These are phyloP conservation scores for Brachionus angularis DNA, from an alignment of 1,140 invertebrate genomes.

Conservation along the genomic window DNA sequence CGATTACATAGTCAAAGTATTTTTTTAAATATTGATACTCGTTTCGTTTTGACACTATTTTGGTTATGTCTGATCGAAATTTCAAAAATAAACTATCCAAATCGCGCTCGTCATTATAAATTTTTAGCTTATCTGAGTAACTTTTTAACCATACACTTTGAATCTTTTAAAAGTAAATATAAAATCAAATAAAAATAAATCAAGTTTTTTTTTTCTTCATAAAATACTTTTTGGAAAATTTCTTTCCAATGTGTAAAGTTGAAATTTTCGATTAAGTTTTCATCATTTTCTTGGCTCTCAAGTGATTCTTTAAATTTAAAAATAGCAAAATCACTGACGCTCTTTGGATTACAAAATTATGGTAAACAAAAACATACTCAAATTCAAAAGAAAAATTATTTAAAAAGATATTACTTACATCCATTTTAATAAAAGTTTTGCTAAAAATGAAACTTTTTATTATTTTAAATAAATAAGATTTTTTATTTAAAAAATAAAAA, in stretches of 20 bases:
- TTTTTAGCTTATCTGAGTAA: conserved; percentile 29
- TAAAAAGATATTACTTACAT: no score
- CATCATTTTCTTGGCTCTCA: background rate
- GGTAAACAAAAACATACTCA: no score
- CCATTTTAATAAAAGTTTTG: no score
- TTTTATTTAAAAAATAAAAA: no score
- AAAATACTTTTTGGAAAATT: conserved; percentile 25
- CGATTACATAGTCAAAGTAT: conserved; percentile 33
- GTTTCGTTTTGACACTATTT: conserved; percentile 35
- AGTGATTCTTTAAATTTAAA: conserved; percentile 30
- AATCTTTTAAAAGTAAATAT: background rate
- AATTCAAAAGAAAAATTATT: no score
- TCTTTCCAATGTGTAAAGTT: conserved; percentile 38
- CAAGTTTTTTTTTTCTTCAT: background rate
- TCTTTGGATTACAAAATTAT: no score
- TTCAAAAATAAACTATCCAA: conserved; percentile 9
- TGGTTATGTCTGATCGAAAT: conserved; percentile 6
- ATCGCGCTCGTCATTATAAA: conserved; percentile 1
- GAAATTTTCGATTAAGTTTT: background rate
- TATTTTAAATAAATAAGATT: no score
- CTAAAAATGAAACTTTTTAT: no score
- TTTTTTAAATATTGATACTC: conserved; percentile 1
- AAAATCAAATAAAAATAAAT: background rate
- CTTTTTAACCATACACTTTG: conserved; percentile 16
- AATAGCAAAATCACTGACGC: conserved; percentile 3